phyloP scores from a whole-genome alignment of 2,113 vertebrate genomes.

The Herpetotheres cachinnans region DNA sequence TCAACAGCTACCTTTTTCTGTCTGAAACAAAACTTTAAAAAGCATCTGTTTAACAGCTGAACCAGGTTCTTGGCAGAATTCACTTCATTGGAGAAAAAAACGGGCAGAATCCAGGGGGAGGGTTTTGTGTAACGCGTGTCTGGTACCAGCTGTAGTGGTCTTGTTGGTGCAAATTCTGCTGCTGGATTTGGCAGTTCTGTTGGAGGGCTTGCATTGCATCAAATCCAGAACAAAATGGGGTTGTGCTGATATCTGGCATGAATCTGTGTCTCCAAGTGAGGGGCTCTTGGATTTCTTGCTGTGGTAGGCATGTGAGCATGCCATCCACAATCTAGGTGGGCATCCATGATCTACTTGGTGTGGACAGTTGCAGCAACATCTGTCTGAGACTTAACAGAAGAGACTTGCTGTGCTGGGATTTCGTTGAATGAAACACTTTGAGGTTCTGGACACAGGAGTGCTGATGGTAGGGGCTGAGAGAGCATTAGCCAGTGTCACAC shows the following conservation, averaged over 20 bases:
- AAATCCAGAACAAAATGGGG: background rate
- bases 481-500: background rate
- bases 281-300: background rate
- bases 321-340: background rate
- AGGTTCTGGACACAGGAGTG: background rate
- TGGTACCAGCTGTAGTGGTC: background rate
- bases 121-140: background rate
- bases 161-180: background rate
- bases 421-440: fast-evolving
- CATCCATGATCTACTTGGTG: background rate
- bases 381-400: background rate
- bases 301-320: background rate
- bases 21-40: background rate
- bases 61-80: background rate
- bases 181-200: background rate
- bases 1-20: background rate
- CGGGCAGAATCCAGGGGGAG: background rate
- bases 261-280: background rate
- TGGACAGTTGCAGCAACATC: background rate
- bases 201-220: background rate
- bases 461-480: background rate
- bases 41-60: background rate
- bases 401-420: background rate
- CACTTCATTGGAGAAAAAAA: background rate
- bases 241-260: background rate